Base-by-base conservation (phyloP, 2,797 vertebrate species). In the Pangasius djambal region DNA sequence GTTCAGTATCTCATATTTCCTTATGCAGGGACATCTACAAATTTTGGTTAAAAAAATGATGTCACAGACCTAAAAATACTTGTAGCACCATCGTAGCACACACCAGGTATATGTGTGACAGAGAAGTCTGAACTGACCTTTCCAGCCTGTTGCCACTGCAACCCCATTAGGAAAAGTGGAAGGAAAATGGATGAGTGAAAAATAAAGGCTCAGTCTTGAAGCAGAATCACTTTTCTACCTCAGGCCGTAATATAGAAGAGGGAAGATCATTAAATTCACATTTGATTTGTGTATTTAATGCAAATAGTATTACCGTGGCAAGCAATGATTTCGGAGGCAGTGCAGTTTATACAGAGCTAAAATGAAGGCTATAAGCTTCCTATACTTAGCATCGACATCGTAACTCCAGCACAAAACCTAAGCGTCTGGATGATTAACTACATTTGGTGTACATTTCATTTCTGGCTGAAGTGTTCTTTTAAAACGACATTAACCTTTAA, bases 401-500 rank as follows among this genome's bases (percentile, higher is more conserved):
- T 40, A 83, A 84, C 63, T 52, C 16, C 28, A 50, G 8, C 22
- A 69, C 44, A 84, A 67, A 48, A 52, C 40, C 25, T 2, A 50
- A 13, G 40, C 52, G 44, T 50, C n/a, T 34, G 83, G 65, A 85
- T 85, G 63, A 85, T 34, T 67, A 34, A 84, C 63, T 52, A 85
- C 65, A 85, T 70, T 85, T 85, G 83, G 83, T 85, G 65, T 55
- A 69, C 44, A 25, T 85, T 37, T 85, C 65, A 85, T 15, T 70
- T 70, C 55, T 70, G 83, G 83, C 65, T 52, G 4, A 70, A 85
- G 44, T 34, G 63, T 52, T 52, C 83, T 52, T 70, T 52, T 85
- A 69, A 69, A 85, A 52, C 37, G 0, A 37, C 25, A 44, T 65
- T 65, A 83, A 65, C 65, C 65, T 70, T 85, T 69, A 52, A 85